Evolutionary conservation across 2,888 invertebrate genomes (phyloP).

Genomic region (Xanthorhoe spadicearia): DNA sequence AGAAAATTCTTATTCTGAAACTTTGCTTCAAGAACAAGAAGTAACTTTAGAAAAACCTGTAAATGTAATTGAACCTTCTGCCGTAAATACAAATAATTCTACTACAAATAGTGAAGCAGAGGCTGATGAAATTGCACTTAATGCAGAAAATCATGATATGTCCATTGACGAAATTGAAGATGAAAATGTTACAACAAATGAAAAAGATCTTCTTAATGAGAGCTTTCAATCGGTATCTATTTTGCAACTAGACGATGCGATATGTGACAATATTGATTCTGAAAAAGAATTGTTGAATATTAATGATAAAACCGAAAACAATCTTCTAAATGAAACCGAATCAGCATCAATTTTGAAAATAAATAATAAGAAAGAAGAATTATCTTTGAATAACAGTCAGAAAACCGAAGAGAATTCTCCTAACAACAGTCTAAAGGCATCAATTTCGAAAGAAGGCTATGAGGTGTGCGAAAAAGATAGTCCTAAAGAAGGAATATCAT

Average conservation of each 20-base stretch:
- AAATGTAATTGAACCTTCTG: neutral
- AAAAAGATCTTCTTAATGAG: slow-evolving; percentile 26
- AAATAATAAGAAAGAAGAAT: too few species aligned
- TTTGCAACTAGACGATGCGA: slow-evolving; percentile 4
- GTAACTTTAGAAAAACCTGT: neutral
- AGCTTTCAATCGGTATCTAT: slow-evolving; percentile 37
- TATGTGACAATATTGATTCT: too few species aligned
- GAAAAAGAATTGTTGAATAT: too few species aligned
- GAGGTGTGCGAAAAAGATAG: too few species aligned
- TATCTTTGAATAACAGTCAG: too few species aligned
- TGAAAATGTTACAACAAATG: slow-evolving; percentile 8
- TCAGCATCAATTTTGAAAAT: too few species aligned
- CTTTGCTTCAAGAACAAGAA: neutral
- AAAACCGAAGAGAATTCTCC: too few species aligned
- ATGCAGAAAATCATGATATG: slow-evolving; percentile 11
- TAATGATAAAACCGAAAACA: too few species aligned
- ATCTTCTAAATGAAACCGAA: too few species aligned
- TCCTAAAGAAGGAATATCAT: too few species aligned
- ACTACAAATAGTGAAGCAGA: neutral
- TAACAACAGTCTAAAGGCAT: too few species aligned
- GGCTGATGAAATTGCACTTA: neutral
- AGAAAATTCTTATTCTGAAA: neutral
- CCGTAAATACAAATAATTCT: neutral
- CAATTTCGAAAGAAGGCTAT: too few species aligned
- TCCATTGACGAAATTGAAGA: slow-evolving; percentile 36